Evolutionary conservation across 2,888 invertebrate species (phyloP), one percentile per base, ranked within the genome.

Genomic region (Diploptera punctata): DNA sequence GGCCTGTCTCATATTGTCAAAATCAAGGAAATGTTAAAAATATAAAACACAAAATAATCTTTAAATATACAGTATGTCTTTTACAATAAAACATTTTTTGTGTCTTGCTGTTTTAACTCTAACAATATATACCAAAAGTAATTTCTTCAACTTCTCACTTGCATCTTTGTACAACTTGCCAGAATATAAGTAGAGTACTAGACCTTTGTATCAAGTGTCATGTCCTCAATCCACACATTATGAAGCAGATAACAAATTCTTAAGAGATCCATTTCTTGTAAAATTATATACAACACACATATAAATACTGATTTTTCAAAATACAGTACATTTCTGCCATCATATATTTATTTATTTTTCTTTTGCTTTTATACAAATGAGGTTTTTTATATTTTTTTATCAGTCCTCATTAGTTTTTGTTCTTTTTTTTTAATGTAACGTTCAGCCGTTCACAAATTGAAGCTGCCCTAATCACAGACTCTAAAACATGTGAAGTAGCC

Each of bases 231-330:
- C 18, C 18, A 61, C 44, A 19, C 65, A 26, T 24, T 33, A 13
- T 26, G 65, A 68, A 52, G 68, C 38, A 68, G 47, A 52, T 68
- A 54, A 54, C 49, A 54, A 68, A 68, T 54, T 54, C 65, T 68
- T n/a, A 65, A 47, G 54, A 68, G 47, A 68, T 68, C 68, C 47
- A 47, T 68, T 68, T 68, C 47, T 54, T 54, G 54, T 31, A 68
- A 68, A 68, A 68, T 68, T 31, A 68, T 68, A 68, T 38, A 68
- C 54, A 68, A 54, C 38, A 68, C 54, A 68, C 38, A 68, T 68
- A 68, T 54, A 68, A 68, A 68, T 54, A 68, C 68, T 68, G 68
- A 54, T 54, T 54, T 68, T 68, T 68, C 54, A 68, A 54, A 52
- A 54, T 54, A 68, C 54, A 49, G 54, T 68, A 54, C 68, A 38